Conservation (phyloP, 2,113 vertebrate genomes). For the Gasterosteus aculeatus region DNA sequence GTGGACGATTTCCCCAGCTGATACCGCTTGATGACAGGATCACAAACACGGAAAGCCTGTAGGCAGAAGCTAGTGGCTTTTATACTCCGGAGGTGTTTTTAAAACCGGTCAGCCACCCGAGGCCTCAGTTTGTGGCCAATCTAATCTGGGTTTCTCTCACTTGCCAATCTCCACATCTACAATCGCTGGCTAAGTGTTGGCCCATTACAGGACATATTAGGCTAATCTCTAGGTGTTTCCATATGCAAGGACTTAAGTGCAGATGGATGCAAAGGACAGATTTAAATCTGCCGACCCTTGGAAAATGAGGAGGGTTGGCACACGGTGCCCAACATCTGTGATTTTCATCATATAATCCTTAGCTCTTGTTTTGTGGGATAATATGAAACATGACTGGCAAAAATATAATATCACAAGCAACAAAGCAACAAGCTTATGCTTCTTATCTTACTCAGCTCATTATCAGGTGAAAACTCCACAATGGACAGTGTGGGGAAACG, state of each 20-base stretch:
- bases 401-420: not conserved
- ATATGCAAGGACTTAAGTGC: slow-evolving; percentile 64
- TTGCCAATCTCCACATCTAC: slow-evolving; percentile 47
- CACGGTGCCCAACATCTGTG: not conserved
- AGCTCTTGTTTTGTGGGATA: slow-evolving; percentile 6
- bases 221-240: slow-evolving; percentile 70
- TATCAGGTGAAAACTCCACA: slow-evolving; percentile 26
- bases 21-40: slow-evolving; percentile 37
- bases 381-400: not conserved
- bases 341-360: slow-evolving; percentile 5
- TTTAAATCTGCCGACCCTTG: slow-evolving; percentile 60
- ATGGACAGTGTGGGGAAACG: slow-evolving; percentile 17
- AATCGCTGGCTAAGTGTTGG: slow-evolving; percentile 36
- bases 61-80: slow-evolving; percentile 51
- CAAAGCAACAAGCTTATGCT: not conserved
- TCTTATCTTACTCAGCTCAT: slow-evolving; percentile 13
- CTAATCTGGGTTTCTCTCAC: slow-evolving; percentile 58
- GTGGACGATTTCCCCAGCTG: slow-evolving; percentile 28
- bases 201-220: slow-evolving; percentile 54
- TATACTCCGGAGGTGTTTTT: slow-evolving; percentile 37
- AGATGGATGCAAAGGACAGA: slow-evolving; percentile 52
- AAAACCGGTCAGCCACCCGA: slow-evolving; percentile 42
- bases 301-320: not conserved
- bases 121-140: slow-evolving; percentile 45
- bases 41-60: slow-evolving; percentile 38